phyloP scores from a whole-genome alignment of 2,797 vertebrate genomes.

The Rhincodon typus region DNA sequence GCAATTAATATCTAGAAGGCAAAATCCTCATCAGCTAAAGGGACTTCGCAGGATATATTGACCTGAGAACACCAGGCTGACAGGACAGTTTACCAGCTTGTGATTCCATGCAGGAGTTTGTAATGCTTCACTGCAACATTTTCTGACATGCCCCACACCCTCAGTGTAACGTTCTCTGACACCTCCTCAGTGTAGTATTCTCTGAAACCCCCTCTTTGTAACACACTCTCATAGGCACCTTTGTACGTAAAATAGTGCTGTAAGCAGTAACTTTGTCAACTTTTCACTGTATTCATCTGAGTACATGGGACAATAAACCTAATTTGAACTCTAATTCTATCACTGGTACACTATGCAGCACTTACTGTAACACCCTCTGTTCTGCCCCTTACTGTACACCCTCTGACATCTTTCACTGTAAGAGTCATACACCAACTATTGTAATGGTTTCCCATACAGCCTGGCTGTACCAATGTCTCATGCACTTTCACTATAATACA shows the following conservation, averaged over 20 bases:
- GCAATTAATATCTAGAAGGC: neutral
- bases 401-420: neutral
- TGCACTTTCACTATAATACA: neutral
- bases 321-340: neutral
- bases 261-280: too few species aligned
- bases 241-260: too few species aligned
- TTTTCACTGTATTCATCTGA: too few species aligned
- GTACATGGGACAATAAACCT: too few species aligned
- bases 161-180: neutral
- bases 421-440: neutral
- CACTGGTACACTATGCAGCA: neutral
- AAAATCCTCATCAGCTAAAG: neutral
- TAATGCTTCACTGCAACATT: neutral
- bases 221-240: too few species aligned
- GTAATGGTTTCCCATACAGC: neutral
- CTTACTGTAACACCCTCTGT: neutral
- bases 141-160: neutral
- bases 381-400: neutral
- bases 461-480: neutral
- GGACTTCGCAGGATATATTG: too few species aligned
- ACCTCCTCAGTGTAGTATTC: neutral
- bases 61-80: neutral
- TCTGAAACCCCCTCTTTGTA: neutral
- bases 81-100: neutral
- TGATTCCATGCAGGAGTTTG: neutral